phyloP scores from a whole-genome alignment of 2,888 invertebrate species.

The Drosophila fungiperda region DNA sequence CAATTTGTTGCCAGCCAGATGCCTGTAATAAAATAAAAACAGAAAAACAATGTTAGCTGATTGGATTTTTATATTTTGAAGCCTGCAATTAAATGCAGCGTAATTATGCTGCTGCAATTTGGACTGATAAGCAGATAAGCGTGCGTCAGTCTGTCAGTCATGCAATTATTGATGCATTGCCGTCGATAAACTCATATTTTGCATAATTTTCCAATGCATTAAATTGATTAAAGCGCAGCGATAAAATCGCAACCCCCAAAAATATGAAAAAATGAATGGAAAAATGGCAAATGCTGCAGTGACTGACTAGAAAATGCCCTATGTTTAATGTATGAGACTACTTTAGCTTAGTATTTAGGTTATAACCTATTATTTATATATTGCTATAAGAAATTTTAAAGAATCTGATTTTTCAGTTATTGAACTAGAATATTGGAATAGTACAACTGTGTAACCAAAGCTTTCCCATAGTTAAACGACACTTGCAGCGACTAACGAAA shows the following conservation, averaged over 20 bases:
- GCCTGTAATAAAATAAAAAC: slow-evolving; percentile 83
- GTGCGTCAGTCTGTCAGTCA: slow-evolving; percentile 33
- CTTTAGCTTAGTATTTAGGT: not conserved
- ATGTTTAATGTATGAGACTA: no score
- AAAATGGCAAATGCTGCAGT: not conserved
- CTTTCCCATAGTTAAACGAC: not conserved
- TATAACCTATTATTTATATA: not conserved
- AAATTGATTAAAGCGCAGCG: slow-evolving; percentile 73
- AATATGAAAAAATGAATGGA: slow-evolving; percentile 8
- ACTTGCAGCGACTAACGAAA: not conserved
- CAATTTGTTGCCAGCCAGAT: slow-evolving; percentile 87
- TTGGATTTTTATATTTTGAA: slow-evolving; percentile 32
- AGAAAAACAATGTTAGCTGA: slow-evolving; percentile 54
- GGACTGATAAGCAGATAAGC: slow-evolving; percentile 37
- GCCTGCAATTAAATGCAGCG: slow-evolving; percentile 37
- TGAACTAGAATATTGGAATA: not conserved
- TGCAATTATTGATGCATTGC: slow-evolving; percentile 63
- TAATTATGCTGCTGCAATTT: slow-evolving; percentile 69
- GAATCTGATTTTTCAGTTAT: not conserved
- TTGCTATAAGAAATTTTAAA: not conserved
- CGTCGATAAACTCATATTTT: slow-evolving; percentile 50
- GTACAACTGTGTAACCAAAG: not conserved
- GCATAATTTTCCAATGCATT: slow-evolving; percentile 72
- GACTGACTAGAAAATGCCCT: slow-evolving; percentile 16
- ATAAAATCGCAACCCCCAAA: slow-evolving; percentile 78